phyloP scores from a whole-genome alignment of 1,140 invertebrate species.

The Sinonovacula constricta region DNA sequence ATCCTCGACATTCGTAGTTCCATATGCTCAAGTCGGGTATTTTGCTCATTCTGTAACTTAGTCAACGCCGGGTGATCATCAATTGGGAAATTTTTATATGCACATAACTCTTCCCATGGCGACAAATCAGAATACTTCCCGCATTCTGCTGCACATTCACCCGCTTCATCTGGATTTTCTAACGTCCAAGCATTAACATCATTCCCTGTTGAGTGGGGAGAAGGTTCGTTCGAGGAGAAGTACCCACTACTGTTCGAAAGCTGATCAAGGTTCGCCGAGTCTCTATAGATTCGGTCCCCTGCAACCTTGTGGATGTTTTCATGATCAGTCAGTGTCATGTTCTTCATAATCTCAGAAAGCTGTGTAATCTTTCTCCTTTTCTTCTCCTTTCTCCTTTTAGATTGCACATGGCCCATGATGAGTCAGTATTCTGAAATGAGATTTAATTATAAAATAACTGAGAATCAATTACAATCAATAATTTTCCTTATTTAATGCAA shows the following conservation, averaged over 20 bases:
- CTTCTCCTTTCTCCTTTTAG: constrained; percentile 39
- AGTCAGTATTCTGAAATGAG: background rate
- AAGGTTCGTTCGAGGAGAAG: constrained; percentile 37
- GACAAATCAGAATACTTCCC: constrained; percentile 20
- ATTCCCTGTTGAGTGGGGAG: constrained; percentile 20
- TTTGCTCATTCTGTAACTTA: constrained; percentile 67
- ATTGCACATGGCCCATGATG: constrained; percentile 52
- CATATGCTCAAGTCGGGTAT: constrained; percentile 64
- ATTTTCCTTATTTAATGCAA: too few species aligned
- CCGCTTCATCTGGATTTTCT: background rate
- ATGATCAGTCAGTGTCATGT: background rate
- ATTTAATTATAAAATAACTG: too few species aligned
- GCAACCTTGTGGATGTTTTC: constrained; percentile 50
- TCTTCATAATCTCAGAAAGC: constrained; percentile 34
- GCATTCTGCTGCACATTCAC: constrained; percentile 1
- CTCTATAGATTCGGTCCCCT: constrained; percentile 32
- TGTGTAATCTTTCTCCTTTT: constrained; percentile 31
- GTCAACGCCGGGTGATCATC: constrained; percentile 65
- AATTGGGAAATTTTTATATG: constrained; percentile 44
- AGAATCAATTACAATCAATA: too few species aligned
- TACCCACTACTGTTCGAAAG: constrained; percentile 50
- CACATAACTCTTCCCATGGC: constrained; percentile 36
- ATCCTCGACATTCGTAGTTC: constrained; percentile 65
- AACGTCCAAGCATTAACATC: constrained; percentile 16
- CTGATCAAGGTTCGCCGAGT: constrained; percentile 36